Evolutionary conservation across 2,797 vertebrate species (phyloP).

Genomic region (Sebastes cheni): DNA sequence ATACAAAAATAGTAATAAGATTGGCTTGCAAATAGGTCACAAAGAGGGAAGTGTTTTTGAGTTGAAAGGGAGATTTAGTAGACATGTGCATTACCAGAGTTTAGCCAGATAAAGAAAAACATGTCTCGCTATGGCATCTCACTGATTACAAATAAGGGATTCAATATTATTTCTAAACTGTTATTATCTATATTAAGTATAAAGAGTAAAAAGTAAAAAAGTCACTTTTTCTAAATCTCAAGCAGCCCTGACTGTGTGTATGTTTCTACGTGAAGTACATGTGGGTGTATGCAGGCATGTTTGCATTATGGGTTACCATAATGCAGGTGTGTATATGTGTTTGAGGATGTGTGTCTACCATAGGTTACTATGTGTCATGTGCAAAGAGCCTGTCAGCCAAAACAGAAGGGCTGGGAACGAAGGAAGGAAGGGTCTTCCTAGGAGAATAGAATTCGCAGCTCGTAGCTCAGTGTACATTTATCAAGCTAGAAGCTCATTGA

Average conservation of each 20-base stretch:
- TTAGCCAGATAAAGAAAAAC: slow-evolving; percentile 32
- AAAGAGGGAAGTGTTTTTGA: slow-evolving; percentile 40
- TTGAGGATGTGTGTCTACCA: not conserved
- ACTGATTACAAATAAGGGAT: not conserved
- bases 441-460: not conserved
- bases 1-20: slow-evolving; percentile 39
- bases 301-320: slow-evolving; percentile 43
- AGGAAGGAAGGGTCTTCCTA: slow-evolving; percentile 22
- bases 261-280: slow-evolving; percentile 10
- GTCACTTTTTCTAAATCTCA: too few species aligned
- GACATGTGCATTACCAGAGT: slow-evolving; percentile 35
- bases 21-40: slow-evolving; percentile 43
- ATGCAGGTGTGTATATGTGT: slow-evolving; percentile 19
- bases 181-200: not conserved
- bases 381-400: slow-evolving; percentile 30
- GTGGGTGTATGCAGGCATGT: not conserved
- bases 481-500: slow-evolving; percentile 18
- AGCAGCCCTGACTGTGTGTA: not conserved
- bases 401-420: slow-evolving; percentile 17
- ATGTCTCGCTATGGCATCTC: slow-evolving; percentile 11
- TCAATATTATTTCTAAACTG: not conserved
- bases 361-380: slow-evolving; percentile 37
- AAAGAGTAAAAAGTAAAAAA: not conserved
- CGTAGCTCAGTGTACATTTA: slow-evolving; percentile 22
- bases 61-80: slow-evolving; percentile 54